Evolutionary conservation across 2,888 invertebrate species (phyloP), one percentile per base, ranked within the genome.

Genomic region (Aporophyla lueneburgensis): DNA sequence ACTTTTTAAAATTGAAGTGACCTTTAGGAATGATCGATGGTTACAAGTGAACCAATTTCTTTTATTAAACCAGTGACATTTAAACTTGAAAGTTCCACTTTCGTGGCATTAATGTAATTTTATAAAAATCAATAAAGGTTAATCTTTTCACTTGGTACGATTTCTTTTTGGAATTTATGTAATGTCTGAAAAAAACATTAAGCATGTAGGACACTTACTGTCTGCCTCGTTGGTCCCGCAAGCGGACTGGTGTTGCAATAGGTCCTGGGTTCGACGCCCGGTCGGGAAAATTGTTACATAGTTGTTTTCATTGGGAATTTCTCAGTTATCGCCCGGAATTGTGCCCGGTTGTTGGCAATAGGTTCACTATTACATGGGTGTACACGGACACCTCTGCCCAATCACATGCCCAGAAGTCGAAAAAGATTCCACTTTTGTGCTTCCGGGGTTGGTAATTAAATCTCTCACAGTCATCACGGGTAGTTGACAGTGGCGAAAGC

Each of bases 91-190:
- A 78, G 80, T 87, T 74, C 49, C 61, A 74, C 85, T 71, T 87
- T 56, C 54, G 5, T 54, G 54, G 27, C 66, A 68, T 80, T 76
- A 74, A 51, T 40, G 70, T 59, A n/a, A 62, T 76, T 72, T 78
- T 66, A 62, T 24, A 76, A 78, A 80, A 83, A 69, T 77, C 67
- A 74, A 78, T 86, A 83, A 87, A 86, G 83, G 80, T 83, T 76
- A 74, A 86, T 73, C 53, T 61, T 71, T 71, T 71, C 56, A 65
- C 65, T 27, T 71, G 53, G 21, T 46, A 46, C 49, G 67, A 58
- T 68, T 76, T 66, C 69, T 16, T 59, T 69, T 59, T 71, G 0
- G 14, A 27, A 53, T n/a, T 74, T 51, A 74, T 74, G 65, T 43
- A 73, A 72, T 21, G 59, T 4, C 24, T 56, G 53, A 40, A 54